Evolutionary conservation across 2,113 vertebrate species (phyloP).

Genomic region (Onychostruthus taczanowskii): DNA sequence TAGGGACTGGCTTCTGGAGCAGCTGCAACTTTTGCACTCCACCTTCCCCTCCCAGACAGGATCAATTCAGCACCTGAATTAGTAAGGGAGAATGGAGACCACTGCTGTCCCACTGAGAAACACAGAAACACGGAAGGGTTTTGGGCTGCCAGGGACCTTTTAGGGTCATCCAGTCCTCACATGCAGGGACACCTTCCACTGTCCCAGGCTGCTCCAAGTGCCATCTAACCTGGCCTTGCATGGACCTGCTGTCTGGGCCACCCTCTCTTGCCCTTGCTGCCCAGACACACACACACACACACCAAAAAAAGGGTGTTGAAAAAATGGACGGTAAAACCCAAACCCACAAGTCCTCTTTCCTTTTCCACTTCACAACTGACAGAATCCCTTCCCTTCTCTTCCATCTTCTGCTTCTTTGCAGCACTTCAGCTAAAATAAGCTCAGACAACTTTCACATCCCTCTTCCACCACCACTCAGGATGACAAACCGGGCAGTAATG

Average conservation of each 20-base stretch:
- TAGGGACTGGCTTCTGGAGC: not conserved
- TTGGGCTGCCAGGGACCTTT: not conserved
- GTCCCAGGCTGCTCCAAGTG: not conserved
- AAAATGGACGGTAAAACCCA: not conserved
- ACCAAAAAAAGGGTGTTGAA: not conserved
- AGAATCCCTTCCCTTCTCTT: not conserved
- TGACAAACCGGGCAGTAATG: rapidly evolving
- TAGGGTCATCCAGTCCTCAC: too few relatives aligned
- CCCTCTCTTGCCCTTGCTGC: not conserved
- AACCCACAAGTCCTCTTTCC: not conserved
- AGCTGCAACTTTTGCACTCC: not conserved
- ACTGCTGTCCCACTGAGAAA: not conserved
- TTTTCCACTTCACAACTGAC: not conserved
- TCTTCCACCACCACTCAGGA: not conserved
- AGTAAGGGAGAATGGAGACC: not conserved
- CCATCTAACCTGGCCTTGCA: not conserved
- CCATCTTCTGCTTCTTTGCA: not conserved
- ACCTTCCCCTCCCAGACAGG: rapidly evolving
- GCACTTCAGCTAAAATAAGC: not conserved
- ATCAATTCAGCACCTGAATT: not conserved
- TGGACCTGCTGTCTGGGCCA: not conserved
- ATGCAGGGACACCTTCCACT: not conserved
- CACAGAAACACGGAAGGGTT: not conserved
- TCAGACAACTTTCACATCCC: not conserved
- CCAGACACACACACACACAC: not conserved